phyloP scores from a whole-genome alignment of 1,140 invertebrate genomes.

The Oscheius sp. region DNA sequence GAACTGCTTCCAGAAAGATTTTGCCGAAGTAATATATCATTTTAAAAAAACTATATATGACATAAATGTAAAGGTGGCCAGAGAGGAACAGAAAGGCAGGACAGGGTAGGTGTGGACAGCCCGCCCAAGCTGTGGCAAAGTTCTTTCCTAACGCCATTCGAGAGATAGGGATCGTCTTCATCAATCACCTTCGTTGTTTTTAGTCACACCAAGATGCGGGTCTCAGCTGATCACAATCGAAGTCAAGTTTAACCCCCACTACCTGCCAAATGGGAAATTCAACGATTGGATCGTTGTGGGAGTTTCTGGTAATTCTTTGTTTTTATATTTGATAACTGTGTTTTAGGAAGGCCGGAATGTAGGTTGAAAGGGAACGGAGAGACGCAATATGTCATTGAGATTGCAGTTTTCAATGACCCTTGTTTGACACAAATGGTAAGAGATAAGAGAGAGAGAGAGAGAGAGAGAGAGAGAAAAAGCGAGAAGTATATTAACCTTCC shows the following conservation, averaged over 20 bases:
- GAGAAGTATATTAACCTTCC: background rate
- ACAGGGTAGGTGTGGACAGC: background rate
- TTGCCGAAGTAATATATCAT: background rate
- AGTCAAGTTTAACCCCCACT: slow-evolving; percentile 31
- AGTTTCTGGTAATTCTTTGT: slow-evolving; percentile 25
- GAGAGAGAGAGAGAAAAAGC: background rate
- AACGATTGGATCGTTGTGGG: slow-evolving; percentile 38
- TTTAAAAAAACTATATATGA: background rate
- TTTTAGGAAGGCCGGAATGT: slow-evolving; percentile 29
- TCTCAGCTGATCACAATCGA: slow-evolving; percentile 30
- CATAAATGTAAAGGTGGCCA: background rate
- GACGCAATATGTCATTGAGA: slow-evolving; percentile 29
- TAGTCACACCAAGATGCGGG: slow-evolving; percentile 29
- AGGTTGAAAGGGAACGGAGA: slow-evolving; percentile 35
- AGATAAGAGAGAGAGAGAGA: background rate
- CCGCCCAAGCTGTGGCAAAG: background rate
- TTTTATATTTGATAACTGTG: background rate
- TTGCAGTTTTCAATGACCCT: slow-evolving; percentile 36
- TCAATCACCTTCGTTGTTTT: background rate
- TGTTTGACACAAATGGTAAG: slow-evolving; percentile 30
- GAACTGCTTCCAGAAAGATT: background rate
- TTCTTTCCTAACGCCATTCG: background rate
- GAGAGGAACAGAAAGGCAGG: background rate
- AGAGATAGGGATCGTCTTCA: background rate
- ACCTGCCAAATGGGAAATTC: slow-evolving; percentile 29